These are phyloP conservation scores for Muschampia plurimacula DNA, from an alignment of 2,888 invertebrate genomes.

Conservation along the genomic window DNA sequence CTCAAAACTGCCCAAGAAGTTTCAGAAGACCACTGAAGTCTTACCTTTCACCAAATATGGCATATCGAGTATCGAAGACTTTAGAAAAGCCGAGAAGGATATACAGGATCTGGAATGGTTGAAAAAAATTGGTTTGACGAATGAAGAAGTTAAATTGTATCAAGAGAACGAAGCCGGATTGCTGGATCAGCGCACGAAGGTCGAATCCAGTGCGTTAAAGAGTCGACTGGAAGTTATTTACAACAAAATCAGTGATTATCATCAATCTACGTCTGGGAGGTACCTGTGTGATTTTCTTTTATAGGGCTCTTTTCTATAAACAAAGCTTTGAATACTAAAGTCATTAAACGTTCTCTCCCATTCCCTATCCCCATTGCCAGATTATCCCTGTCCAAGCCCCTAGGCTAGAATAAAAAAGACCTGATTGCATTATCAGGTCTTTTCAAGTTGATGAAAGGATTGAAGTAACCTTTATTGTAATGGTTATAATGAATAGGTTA, in stretches of 20 bases:
- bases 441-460: no score
- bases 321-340: no score
- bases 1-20: conserved; percentile 73
- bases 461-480: no score
- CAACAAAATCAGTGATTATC: conserved; percentile 63
- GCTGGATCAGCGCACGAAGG: conserved; percentile 60
- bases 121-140: conserved; percentile 75
- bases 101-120: conserved; percentile 73
- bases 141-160: conserved; percentile 81
- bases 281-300: conserved; percentile 45
- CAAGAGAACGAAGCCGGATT: conserved; percentile 74
- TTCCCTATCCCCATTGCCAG: no score
- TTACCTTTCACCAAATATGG: conserved; percentile 76
- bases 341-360: no score
- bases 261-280: conserved; percentile 56
- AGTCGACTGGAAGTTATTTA: conserved; percentile 63
- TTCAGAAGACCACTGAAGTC: conserved; percentile 71
- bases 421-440: no score
- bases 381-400: no score
- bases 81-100: conserved; percentile 68
- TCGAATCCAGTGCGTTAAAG: conserved; percentile 65
- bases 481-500: no score
- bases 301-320: no score
- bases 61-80: conserved; percentile 72
- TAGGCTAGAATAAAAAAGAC: no score